Percentiles rank a stretch among this genome's conserved stretches.
Evolutionary conservation across 1,140 invertebrate genomes (phyloP).

Genomic region (Vanessa tameamea): DNA sequence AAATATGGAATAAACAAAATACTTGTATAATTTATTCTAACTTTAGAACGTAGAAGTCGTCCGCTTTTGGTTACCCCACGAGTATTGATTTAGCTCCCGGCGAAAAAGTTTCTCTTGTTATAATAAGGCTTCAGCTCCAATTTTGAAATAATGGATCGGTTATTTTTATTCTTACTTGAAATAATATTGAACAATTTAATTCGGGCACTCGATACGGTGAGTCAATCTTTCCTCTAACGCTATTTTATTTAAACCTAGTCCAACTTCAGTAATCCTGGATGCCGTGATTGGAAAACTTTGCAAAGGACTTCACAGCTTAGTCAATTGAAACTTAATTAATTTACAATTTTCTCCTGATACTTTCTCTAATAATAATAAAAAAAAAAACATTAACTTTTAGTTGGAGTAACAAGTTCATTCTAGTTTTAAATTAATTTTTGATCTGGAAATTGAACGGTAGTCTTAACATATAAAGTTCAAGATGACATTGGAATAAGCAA

Average conservation of each 20-base stretch:
- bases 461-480: no score
- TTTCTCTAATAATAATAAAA: background rate
- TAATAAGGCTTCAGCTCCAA: conserved; percentile 43
- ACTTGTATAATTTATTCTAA: conserved; percentile 51
- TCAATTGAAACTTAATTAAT: background rate
- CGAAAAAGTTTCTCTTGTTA: conserved; percentile 58
- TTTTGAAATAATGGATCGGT: conserved; percentile 38
- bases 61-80: conserved; percentile 50
- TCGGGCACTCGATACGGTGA: background rate
- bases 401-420: background rate
- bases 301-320: conserved; percentile 10
- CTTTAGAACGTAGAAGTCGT: conserved; percentile 47
- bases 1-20: conserved; percentile 33
- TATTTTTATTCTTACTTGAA: conserved; percentile 23
- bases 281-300: conserved; percentile 6
- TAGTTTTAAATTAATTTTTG: no score
- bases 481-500: no score
- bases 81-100: conserved; percentile 62
- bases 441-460: no score
- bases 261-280: background rate
- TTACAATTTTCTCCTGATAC: background rate
- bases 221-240: background rate
- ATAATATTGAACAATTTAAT: conserved; percentile 8
- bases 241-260: conserved; percentile 3
- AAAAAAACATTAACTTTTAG: background rate